Evolutionary conservation across 2,888 invertebrate species (phyloP).

Genomic region (Phragmatobia fuliginosa): DNA sequence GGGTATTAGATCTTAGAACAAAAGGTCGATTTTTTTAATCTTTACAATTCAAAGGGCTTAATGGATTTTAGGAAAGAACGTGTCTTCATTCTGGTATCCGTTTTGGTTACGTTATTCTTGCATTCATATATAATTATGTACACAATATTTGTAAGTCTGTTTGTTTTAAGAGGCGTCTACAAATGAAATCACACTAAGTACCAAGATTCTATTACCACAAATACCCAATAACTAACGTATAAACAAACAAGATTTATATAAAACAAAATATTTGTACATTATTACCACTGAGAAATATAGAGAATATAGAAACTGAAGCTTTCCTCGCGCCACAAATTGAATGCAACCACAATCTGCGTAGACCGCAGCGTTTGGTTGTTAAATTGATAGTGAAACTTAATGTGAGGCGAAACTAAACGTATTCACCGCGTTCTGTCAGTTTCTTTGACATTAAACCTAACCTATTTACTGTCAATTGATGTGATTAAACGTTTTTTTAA

Average conservation of each 20-base stretch:
- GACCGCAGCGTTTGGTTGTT: constrained; percentile 21
- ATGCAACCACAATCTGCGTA: constrained; percentile 34
- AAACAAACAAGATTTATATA: not conserved
- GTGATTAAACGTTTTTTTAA: not conserved
- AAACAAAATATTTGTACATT: not conserved
- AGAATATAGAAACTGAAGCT: constrained; percentile 27
- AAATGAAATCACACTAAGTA: not conserved
- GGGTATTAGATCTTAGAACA: too few relatives aligned
- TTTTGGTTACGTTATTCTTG: too few relatives aligned
- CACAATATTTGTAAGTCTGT: too few relatives aligned
- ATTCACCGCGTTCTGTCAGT: constrained; percentile 7
- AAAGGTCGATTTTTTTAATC: too few relatives aligned
- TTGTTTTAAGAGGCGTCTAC: too few relatives aligned
- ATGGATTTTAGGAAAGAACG: too few relatives aligned
- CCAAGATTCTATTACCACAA: not conserved
- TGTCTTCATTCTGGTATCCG: too few relatives aligned
- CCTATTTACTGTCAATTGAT: not conserved
- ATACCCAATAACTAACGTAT: not conserved
- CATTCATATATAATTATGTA: too few relatives aligned
- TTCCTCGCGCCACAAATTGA: constrained; percentile 44
- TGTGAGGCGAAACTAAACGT: constrained; percentile 31
- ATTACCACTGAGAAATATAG: not conserved
- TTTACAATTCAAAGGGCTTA: too few relatives aligned
- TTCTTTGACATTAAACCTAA: constrained; percentile 9
- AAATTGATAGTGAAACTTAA: constrained; percentile 50